Base-by-base conservation (phyloP, 2,888 invertebrate genomes). In the Pecten maximus region DNA sequence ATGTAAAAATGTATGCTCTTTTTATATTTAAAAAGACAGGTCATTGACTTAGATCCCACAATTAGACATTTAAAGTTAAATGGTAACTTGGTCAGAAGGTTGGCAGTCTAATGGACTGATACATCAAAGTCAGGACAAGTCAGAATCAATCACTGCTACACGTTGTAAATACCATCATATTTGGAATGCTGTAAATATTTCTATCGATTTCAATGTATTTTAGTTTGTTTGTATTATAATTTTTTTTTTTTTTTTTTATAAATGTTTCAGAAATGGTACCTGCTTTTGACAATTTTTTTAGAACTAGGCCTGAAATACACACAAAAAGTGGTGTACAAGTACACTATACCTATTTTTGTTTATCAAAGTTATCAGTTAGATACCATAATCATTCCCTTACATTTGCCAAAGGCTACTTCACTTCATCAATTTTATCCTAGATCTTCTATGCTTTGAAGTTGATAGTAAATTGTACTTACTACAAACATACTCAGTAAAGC, bases 381-480 rank as follows among this genome's bases (percentile, higher is more conserved):
- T 74, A 74, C 74, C 74, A 35, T 74, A 74, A 8, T 74, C 74
- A 74, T 28, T 74, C 35, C 35, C 6, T 74, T 35, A 28, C 74
- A 74, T 28, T 74, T 74, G 74, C 74, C 74, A 74, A 10, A 74
- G 74, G 74, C 74, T 28, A 74, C 74, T 28, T 35, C 74, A 74
- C 74, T 74, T 74, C 35, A 74, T 74, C 74, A 74, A 74, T 74
- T 74, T 74, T 74, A 74, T 74, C 74, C 74, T 35, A 74, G 74
- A 74, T 74, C 74, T 74, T 12, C 74, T 12, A 35, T 74, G 28
- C 74, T 74, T 74, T 74, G 74, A 74, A 35, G 74, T 74, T 23
- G 10, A 8, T 74, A 1, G 35, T 35, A 74, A 74, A 74, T 35
- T 74, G 35, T 74, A 74, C 74, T 74, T 74, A 74, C 74, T 28